Evolutionary conservation across 2,113 vertebrate species (phyloP).

Genomic region (Abramis brama): DNA sequence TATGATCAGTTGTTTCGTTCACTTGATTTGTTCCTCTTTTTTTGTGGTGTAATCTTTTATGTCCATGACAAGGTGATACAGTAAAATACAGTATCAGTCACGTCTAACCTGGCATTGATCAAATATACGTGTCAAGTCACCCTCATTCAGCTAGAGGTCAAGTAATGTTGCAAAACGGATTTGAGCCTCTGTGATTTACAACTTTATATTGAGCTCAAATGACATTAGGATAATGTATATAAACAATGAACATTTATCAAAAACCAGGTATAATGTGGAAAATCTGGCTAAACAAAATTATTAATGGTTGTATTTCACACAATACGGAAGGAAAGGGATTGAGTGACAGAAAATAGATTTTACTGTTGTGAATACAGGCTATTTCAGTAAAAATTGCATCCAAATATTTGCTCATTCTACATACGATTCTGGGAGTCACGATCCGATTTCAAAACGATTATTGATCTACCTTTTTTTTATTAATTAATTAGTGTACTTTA

Average conservation of each 20-base stretch:
- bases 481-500: no score
- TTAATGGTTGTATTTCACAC: background rate
- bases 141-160: background rate
- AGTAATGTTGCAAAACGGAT: background rate
- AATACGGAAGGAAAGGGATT: no score
- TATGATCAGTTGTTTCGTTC: background rate
- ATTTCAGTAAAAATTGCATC: no score
- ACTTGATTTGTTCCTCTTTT: background rate
- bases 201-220: background rate
- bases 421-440: no score
- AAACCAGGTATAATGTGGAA: background rate
- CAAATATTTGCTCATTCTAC: no score
- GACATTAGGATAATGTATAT: background rate
- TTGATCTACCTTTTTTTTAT: no score
- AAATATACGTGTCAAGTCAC: background rate
- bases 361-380: no score
- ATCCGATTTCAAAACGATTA: no score
- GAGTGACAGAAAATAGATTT: no score
- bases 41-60: background rate
- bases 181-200: constrained; percentile 1
- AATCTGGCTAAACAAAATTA: background rate
- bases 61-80: background rate
- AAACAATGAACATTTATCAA: background rate
- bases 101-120: background rate
- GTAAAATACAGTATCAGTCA: constrained; percentile 6